Base-by-base conservation (phyloP, 2,797 vertebrate genomes). In the Epinephelus malabaricus region DNA sequence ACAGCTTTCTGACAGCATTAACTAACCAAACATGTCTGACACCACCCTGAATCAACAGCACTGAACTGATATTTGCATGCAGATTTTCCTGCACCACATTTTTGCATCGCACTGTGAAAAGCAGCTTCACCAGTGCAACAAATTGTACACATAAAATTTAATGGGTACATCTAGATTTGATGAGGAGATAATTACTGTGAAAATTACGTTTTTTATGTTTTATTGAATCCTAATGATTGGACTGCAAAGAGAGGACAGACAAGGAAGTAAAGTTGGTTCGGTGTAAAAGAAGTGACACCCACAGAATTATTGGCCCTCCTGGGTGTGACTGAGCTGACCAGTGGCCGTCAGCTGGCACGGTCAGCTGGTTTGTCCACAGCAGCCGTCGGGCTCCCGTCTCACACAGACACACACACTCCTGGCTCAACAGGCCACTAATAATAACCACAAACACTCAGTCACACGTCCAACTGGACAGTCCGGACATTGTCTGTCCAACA, bases 331-430 rank as follows among this genome's bases (percentile, higher is more conserved):
- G 59, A 40, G 49, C 14, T 23, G 73, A 45, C 25, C 13, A 2
- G 56, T 3, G 63, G 45, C 69, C 19, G 69, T 90, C 92, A 94
- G 87, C 94, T 91, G 90, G 58, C 45, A 6, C 23, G 5, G 86
- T 85, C 91, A 93, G 86, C 83, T 87, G 84, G 74, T 75, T 61
- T 64, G 77, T 90, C 85, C 76, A 21, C 68, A 63, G 80, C 88
- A 89, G 89, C 83, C 81, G 61, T 65, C 61, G 50, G 64, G 50
- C 68, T 76, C 85, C 73, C 72, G 85, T 90, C 83, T 85, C 75
- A 62, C 38, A 82, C 90, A 92, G 61, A 76, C 82, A 78, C 78
- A 76, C 70, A 65, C 84, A 49, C 74, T 83, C 78, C 34, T 64
- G 77, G 34, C 70, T 88, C 79, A 89, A 76, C 66, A 65, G 66